Conservation (phyloP, 2,113 vertebrate species). For the Tachysurus vachellii region DNA sequence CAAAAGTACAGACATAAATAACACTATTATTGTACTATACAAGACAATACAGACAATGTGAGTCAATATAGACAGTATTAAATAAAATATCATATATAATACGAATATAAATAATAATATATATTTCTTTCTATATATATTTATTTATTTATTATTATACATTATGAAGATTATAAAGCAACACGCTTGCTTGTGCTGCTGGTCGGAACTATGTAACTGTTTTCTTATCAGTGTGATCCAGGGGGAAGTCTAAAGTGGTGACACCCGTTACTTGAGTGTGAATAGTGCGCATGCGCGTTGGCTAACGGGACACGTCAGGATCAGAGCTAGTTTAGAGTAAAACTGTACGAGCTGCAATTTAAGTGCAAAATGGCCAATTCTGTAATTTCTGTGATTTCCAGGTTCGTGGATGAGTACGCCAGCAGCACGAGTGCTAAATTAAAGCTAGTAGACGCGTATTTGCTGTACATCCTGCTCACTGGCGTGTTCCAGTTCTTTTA, state of each 20-base stretch:
- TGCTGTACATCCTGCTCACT: conserved; percentile 90
- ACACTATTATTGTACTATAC: too few species aligned
- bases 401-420: conserved; percentile 87
- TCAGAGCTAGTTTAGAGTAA: background rate
- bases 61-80: too few species aligned
- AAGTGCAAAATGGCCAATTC: conserved; percentile 77
- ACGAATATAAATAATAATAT: background rate
- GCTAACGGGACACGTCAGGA: conserved; percentile 16
- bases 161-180: too few species aligned
- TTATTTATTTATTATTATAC: too few species aligned
- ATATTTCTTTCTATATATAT: background rate
- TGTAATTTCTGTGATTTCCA: conserved; percentile 82
- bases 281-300: conserved; percentile 17
- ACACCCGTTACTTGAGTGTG: conserved; percentile 41
- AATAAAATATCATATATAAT: background rate
- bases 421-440: conserved; percentile 84
- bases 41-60: too few species aligned
- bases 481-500: conserved; percentile 94
- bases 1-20: too few species aligned
- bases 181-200: too few species aligned
- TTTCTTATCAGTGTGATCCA: background rate
- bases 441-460: conserved; percentile 90
- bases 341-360: background rate
- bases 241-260: conserved; percentile 44
- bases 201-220: conserved; percentile 17